These are phyloP conservation scores for Hypothenemus hampei DNA, from an alignment of 1,140 invertebrate species.

Conservation along the genomic window DNA sequence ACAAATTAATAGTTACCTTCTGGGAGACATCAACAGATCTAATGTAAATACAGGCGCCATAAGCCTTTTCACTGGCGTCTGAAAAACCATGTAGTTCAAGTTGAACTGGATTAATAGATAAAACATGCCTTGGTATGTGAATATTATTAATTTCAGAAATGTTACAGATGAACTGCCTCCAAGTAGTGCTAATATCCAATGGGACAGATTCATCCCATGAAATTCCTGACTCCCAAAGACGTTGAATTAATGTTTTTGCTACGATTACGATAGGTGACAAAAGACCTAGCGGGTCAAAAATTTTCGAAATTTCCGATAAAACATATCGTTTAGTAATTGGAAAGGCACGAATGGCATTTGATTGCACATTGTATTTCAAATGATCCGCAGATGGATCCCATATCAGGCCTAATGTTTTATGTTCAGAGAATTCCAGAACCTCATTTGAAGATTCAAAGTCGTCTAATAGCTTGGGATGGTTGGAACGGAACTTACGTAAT, in stretches of 20 bases:
- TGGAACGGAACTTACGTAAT: slow-evolving; percentile 9
- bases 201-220: slow-evolving; percentile 38
- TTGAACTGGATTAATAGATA: no score
- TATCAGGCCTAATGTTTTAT: slow-evolving; percentile 7
- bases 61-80: no score
- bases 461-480: background rate
- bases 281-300: slow-evolving; percentile 15
- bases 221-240: slow-evolving; percentile 35
- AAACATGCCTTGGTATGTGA: no score
- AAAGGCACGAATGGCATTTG: background rate
- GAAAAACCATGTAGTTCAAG: no score
- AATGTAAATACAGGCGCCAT: no score
- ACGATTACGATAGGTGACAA: slow-evolving; percentile 1
- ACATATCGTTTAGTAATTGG: background rate
- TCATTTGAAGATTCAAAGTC: background rate
- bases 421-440: background rate
- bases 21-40: no score
- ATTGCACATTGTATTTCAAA: background rate
- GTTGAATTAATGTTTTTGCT: slow-evolving; percentile 30
- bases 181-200: no score
- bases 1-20: no score
- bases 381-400: background rate
- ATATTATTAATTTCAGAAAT: no score
- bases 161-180: no score
- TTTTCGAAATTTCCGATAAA: slow-evolving; percentile 4